These are phyloP conservation scores for Nycticorax nycticorax DNA, from an alignment of 2,113 vertebrate genomes.

Conservation along the genomic window DNA sequence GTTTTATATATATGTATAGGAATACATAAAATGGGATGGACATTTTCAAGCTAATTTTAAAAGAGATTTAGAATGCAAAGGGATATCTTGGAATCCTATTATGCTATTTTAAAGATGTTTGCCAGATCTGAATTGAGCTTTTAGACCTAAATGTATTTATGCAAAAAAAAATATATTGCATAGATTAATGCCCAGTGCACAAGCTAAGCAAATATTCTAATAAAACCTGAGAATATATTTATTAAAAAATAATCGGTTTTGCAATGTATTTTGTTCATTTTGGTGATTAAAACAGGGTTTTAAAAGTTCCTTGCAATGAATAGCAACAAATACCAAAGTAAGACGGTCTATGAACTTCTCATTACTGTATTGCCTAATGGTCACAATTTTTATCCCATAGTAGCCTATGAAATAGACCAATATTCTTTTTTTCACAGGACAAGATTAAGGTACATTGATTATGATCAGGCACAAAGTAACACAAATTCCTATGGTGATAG, in stretches of 20 bases:
- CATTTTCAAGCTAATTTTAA: neutral
- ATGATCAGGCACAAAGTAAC: neutral
- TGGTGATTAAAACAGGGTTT: neutral
- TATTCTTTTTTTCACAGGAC: neutral
- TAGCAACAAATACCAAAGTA: neutral
- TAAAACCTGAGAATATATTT: neutral
- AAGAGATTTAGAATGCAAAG: neutral
- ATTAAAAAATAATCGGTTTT: neutral
- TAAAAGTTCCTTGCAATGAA: neutral
- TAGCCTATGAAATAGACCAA: neutral
- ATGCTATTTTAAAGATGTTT: neutral
- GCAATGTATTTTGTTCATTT: neutral
- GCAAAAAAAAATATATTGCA: neutral
- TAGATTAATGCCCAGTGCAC: neutral
- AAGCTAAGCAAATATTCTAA: neutral
- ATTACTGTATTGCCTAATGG: neutral
- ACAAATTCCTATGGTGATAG: neutral
- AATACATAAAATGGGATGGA: neutral
- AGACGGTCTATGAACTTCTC: neutral
- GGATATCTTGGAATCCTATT: neutral
- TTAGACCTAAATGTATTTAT: neutral
- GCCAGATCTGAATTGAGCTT: neutral
- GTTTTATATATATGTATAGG: neutral
- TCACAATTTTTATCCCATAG: neutral
- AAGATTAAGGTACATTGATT: neutral